phyloP scores from a whole-genome alignment of 2,888 invertebrate species.

The Griposia aprilina region DNA sequence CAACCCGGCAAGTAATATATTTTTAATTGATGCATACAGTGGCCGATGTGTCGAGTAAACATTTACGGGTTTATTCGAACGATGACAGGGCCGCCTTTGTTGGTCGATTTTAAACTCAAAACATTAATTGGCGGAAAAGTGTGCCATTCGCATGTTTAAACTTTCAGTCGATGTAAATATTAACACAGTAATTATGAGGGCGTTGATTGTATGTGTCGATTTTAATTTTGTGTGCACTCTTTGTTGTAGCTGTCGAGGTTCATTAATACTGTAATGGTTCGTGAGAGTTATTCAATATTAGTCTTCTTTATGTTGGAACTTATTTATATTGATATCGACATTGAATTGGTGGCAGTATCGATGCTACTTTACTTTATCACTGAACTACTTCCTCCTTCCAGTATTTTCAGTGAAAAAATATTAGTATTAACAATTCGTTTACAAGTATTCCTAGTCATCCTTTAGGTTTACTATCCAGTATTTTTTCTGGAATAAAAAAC shows the following conservation, averaged over 20 bases:
- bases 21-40: slow-evolving; percentile 88
- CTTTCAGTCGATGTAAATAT: slow-evolving; percentile 83
- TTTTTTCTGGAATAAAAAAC: background rate
- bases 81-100: slow-evolving; percentile 84
- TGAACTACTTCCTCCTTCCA: background rate
- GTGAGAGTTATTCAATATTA: slow-evolving; percentile 47
- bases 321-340: slow-evolving; percentile 17
- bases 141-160: slow-evolving; percentile 86
- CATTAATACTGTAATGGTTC: slow-evolving; percentile 50
- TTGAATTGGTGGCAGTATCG: background rate
- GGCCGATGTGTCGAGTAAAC: slow-evolving; percentile 86
- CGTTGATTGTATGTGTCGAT: slow-evolving; percentile 79
- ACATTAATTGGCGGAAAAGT: slow-evolving; percentile 88
- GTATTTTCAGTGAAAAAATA: background rate
- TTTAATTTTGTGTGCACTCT: slow-evolving; percentile 71
- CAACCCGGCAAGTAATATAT: slow-evolving; percentile 85
- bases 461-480: background rate
- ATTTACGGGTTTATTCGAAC: slow-evolving; percentile 84
- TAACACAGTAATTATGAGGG: slow-evolving; percentile 84
- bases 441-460: background rate
- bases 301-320: slow-evolving; percentile 4
- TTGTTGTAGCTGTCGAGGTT: slow-evolving; percentile 56
- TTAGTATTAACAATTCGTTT: background rate
- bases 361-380: background rate
- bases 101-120: slow-evolving; percentile 83